Conservation (phyloP, 2,888 invertebrate species). For the Phengaris alcon region DNA sequence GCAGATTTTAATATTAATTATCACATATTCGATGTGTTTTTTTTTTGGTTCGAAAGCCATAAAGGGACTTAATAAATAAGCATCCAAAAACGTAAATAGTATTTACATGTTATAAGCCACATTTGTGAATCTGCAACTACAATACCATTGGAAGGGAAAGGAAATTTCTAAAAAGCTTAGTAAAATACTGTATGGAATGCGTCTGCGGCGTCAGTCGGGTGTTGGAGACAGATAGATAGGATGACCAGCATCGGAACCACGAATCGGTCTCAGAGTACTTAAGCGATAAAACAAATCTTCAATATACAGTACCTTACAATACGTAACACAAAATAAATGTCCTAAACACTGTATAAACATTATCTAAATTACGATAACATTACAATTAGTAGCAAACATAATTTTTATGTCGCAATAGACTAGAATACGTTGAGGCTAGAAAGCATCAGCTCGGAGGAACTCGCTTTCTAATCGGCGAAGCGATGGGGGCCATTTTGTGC, state of each 20-base stretch:
- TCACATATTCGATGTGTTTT: constrained; percentile 6
- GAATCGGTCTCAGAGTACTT: constrained; percentile 55
- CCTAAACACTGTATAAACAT: constrained; percentile 58
- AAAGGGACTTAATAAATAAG: constrained; percentile 9
- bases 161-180: constrained; percentile 57
- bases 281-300: constrained; percentile 62
- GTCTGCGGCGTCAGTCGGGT: constrained; percentile 60
- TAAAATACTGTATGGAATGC: constrained; percentile 74
- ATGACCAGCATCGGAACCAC: constrained; percentile 65
- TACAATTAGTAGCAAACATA: constrained; percentile 74
- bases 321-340: constrained; percentile 68
- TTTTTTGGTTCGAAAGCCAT: background rate
- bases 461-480: constrained; percentile 59
- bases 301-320: constrained; percentile 71
- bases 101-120: constrained; percentile 28
- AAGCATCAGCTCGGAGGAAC: constrained; percentile 70
- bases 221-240: constrained; percentile 51
- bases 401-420: constrained; percentile 71
- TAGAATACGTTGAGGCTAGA: constrained; percentile 79
- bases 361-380: constrained; percentile 65
- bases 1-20: constrained; percentile 14
- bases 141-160: constrained; percentile 42
- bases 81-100: constrained; percentile 15
- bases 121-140: constrained; percentile 36
- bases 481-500: constrained; percentile 52